A percentile compares a stretch with the other conserved stretches of the same genome.
Evolutionary conservation across 1,140 invertebrate genomes (phyloP).

Genomic region (Rhagoletis zephyria): DNA sequence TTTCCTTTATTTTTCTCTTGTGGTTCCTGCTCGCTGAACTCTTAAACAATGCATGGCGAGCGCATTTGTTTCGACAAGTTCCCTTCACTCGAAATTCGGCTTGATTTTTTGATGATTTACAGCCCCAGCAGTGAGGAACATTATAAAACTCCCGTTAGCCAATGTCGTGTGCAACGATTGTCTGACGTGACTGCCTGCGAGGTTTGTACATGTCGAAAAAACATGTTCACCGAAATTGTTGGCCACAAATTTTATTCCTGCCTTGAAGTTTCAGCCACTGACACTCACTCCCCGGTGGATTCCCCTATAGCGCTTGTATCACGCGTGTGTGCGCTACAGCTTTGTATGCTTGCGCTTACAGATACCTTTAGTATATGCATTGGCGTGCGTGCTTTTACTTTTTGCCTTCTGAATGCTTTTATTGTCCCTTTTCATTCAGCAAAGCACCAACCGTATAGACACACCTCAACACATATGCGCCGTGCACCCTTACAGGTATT

Average conservation of each 20-base stretch:
- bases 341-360: neutral
- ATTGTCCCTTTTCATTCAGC: neutral
- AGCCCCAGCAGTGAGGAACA: neutral
- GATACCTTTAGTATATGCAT: neutral
- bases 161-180: constrained; percentile 18
- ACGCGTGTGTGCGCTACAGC: neutral
- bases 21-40: neutral
- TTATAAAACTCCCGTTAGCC: constrained; percentile 44
- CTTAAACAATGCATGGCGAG: neutral
- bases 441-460: neutral
- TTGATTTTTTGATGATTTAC: constrained; percentile 53
- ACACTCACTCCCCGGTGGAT: neutral
- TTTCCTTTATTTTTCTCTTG: neutral
- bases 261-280: neutral
- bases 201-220: neutral
- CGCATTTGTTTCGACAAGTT: neutral
- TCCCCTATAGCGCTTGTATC: constrained; percentile 5
- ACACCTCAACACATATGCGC: neutral
- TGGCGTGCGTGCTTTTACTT: constrained; percentile 1
- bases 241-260: constrained; percentile 19
- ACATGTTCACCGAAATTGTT: neutral
- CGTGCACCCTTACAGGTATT: constrained; percentile 19
- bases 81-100: constrained; percentile 31
- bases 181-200: neutral
- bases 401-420: neutral